Percentiles rank a stretch among this genome's conserved stretches.
phyloP scores from a whole-genome alignment of 1,140 invertebrate genomes.

The Latrodectus geometricus region DNA sequence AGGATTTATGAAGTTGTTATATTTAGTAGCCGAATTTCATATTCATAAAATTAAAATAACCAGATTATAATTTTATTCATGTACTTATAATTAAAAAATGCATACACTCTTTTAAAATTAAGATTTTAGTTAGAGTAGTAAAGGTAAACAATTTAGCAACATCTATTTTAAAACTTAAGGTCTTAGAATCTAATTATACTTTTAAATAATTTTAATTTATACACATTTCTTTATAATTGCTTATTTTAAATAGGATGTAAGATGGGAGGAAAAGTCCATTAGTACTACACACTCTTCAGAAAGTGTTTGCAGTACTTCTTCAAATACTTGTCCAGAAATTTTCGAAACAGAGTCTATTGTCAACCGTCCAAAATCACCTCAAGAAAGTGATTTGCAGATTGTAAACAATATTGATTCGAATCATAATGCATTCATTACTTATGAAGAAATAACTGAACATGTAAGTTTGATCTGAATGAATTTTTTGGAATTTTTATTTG shows the following conservation, averaged over 20 bases:
- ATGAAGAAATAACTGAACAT: constrained; percentile 37
- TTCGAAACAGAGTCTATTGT: constrained; percentile 4
- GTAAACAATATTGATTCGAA: constrained; percentile 57
- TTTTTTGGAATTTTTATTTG: no score
- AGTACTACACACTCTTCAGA: constrained; percentile 62
- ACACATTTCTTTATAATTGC: background rate
- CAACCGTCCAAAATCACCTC: constrained; percentile 23
- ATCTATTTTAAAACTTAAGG: no score
- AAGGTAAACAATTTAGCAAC: no score
- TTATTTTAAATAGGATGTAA: constrained; percentile 36
- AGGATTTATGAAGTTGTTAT: no score
- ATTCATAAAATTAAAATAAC: background rate
- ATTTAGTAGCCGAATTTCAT: no score
- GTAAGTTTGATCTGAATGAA: constrained; percentile 26
- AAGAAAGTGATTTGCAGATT: constrained; percentile 21
- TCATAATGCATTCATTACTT: constrained; percentile 56
- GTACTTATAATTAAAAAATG: no score
- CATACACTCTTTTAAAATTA: no score
- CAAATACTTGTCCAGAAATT: background rate
- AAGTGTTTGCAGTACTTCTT: constrained; percentile 63
- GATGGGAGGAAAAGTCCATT: constrained; percentile 40
- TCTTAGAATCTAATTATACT: no score
- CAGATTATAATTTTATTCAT: no score
- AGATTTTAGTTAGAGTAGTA: no score
- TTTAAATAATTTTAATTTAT: background rate